Evolutionary conservation across 1,140 invertebrate genomes (phyloP).

Genomic region (Drosophila trapezifrons): DNA sequence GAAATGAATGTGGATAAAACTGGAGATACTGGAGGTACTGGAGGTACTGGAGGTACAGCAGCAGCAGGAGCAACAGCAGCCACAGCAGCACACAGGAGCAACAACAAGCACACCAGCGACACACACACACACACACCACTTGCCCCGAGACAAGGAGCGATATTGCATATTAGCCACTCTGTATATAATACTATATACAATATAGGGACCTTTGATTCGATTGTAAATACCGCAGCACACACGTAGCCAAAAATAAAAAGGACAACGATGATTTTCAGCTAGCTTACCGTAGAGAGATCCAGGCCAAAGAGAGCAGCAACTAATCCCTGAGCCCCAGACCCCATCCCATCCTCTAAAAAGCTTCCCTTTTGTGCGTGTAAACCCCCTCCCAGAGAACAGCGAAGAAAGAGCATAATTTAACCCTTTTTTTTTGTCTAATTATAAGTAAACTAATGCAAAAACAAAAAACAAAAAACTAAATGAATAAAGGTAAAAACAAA

Average conservation of each 20-base stretch:
- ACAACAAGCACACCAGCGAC: slow-evolving; percentile 15
- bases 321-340: background rate
- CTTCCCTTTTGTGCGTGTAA: slow-evolving; percentile 38
- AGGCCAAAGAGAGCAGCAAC: slow-evolving; percentile 15
- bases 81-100: background rate
- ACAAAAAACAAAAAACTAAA: slow-evolving; percentile 12
- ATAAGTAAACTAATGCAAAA: slow-evolving; percentile 76
- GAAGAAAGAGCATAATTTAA: slow-evolving; percentile 40
- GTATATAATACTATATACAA: slow-evolving; percentile 66
- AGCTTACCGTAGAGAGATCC: slow-evolving; percentile 33
- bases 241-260: slow-evolving; percentile 18
- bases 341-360: slow-evolving; percentile 27
- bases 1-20: slow-evolving; percentile 16
- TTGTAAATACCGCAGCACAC: slow-evolving; percentile 70
- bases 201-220: slow-evolving; percentile 61
- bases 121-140: slow-evolving; percentile 23
- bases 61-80: slow-evolving; percentile 23
- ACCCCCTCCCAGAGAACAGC: slow-evolving; percentile 19
- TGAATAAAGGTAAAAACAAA: slow-evolving; percentile 6
- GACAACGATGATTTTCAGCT: slow-evolving; percentile 27
- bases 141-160: slow-evolving; percentile 18
- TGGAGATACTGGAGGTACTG: slow-evolving; percentile 9
- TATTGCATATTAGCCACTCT: slow-evolving; percentile 57
- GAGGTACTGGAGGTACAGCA: slow-evolving; percentile 13
- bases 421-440: slow-evolving; percentile 73